Base-by-base conservation (phyloP, 1,140 invertebrate species). In the Theocolax elegans region DNA sequence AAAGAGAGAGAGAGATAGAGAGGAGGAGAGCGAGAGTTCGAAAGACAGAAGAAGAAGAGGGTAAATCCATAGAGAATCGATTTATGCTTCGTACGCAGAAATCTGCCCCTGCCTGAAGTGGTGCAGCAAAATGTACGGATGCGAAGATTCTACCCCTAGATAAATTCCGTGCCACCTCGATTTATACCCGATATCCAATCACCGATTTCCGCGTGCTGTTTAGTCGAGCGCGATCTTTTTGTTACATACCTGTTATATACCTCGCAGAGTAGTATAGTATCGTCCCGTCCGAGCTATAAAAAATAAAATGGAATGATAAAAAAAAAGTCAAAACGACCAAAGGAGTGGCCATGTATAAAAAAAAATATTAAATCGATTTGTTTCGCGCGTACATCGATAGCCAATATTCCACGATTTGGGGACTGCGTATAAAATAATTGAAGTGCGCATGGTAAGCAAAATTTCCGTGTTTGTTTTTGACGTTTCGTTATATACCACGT, bases 111-210 rank as follows among this genome's bases (percentile, higher is more conserved):
- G 4, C 4, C 54, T 38, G 17, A 58, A 35, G 54, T 38, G 7
- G 54, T n/a, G n/a, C n/a, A n/a, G n/a, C n/a, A n/a, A n/a, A n/a
- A n/a, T n/a, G n/a, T n/a, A n/a, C n/a, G n/a, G n/a, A n/a, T n/a
- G n/a, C n/a, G n/a, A 56, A 67, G 65, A 67, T 67, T 58, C 2
- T 27, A 1, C 2, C 27, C n/a, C 9, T 44, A 44, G 53, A 67
- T 67, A 58, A 67, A 67, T 42, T 51, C 35, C 35, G 10, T 27
- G 21, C 48, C 48, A 3, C 27, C 17, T 44, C 49, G 23, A 65
- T 65, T 65, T 54, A 53, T 65, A 54, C n/a, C 23, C 35, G 49
- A 66, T 66, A 66, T 66, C 63, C 63, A 66, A 66, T 66, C 63
- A 66, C 63, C 25, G 63, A 66, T 56, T 56, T 56, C 40, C 40